Base-by-base conservation (phyloP, 2,797 vertebrate species). In the Coreius guichenoti region DNA sequence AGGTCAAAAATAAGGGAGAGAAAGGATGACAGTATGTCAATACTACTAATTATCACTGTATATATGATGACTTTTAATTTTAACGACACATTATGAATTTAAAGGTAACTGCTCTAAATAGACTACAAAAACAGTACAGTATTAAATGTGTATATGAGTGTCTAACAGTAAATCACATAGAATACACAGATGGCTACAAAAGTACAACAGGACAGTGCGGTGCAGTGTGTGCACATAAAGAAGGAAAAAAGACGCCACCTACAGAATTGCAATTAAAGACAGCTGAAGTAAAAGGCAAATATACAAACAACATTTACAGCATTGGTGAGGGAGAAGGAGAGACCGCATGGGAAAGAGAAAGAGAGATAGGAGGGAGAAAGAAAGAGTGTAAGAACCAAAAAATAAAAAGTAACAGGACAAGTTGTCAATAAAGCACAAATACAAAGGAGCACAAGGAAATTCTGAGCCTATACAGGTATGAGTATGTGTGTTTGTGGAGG, bases 251-350 rank as follows among this genome's bases (percentile, higher is more conserved):
- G 82, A 85, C 80, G 54, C 75, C 76, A 85, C 83, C 77, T 80
- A 80, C 47, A 88, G 23, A 85, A 84, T 33, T 33, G 51, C 61
- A 82, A 86, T 61, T 80, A 81, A 78, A 80, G 82, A 89, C 69
- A 82, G 73, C 31, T 87, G 26, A 82, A 78, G 82, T 58, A 82
- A 78, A 70, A 87, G 82, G 81, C 87, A 87, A 81, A 87, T 88
- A 89, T 85, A 88, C 87, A 87, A 86, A 88, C 89, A 89, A 89
- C 88, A 89, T 89, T 86, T 89, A 89, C 85, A 89, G 85, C 85
- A 85, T 82, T 86, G 84, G 78, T 85, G 84, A 73, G 56, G 84
- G 78, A 88, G 83, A 86, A 84, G 79, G 75, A 85, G 80, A 86
- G 80, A 69, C 85, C 87, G 83, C 26, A 80, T 86, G 75, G 84